These are phyloP conservation scores for Polyploca ridens DNA, from an alignment of 2,888 invertebrate species.

Conservation along the genomic window DNA sequence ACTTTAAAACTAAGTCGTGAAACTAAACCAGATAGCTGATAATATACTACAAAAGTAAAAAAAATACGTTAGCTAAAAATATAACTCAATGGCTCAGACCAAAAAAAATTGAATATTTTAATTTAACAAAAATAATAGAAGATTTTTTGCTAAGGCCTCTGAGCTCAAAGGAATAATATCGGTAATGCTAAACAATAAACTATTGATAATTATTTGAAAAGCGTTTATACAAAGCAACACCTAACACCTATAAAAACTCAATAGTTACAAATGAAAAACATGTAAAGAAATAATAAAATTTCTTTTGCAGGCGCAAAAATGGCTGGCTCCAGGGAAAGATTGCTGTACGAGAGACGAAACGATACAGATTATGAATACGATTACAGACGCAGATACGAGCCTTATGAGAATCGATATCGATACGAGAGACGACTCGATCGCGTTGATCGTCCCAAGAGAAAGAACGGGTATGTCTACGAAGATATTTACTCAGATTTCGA, in stretches of 20 bases:
- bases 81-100: too few relatives aligned
- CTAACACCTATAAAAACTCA: too few relatives aligned
- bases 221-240: neutral
- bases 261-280: neutral
- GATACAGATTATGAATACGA: conserved; percentile 64
- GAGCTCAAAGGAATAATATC: too few relatives aligned
- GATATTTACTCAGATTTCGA: conserved; percentile 81
- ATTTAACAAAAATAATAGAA: too few relatives aligned
- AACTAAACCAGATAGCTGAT: too few relatives aligned
- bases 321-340: conserved; percentile 76
- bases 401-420: conserved; percentile 47
- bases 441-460: conserved; percentile 60
- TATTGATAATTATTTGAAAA: too few relatives aligned
- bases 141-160: too few relatives aligned
- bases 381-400: conserved; percentile 55
- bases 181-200: too few relatives aligned
- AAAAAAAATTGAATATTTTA: too few relatives aligned
- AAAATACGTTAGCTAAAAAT: too few relatives aligned
- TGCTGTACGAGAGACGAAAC: conserved; percentile 69
- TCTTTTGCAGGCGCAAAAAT: conserved; percentile 35
- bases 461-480: conserved; percentile 79
- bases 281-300: conserved; percentile 49
- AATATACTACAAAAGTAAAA: too few relatives aligned
- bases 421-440: conserved; percentile 46
- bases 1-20: too few relatives aligned